phyloP scores from a whole-genome alignment of 2,797 vertebrate species.

The Schizothorax lantsangensis region DNA sequence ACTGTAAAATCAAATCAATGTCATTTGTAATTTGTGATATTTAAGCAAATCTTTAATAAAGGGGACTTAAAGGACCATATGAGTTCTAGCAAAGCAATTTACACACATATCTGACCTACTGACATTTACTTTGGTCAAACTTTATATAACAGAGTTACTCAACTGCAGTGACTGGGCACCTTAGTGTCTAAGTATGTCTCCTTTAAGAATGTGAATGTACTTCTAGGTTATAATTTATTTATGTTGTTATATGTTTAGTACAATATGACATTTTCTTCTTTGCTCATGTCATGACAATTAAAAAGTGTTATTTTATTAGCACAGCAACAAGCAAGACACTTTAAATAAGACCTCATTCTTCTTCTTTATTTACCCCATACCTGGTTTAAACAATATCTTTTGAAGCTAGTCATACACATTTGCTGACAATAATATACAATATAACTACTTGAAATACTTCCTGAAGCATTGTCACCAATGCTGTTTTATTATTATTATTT shows the following conservation, averaged over 20 bases:
- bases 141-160: constrained; percentile 34
- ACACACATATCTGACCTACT: constrained; percentile 36
- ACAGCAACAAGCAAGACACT: not conserved
- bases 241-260: not conserved
- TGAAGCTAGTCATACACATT: not conserved
- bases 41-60: not conserved
- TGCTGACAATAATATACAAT: not conserved
- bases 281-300: not conserved
- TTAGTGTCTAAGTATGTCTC: not conserved
- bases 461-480: not conserved
- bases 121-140: constrained; percentile 52
- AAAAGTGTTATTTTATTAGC: not conserved
- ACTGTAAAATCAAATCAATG: not conserved
- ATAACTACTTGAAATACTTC: not conserved
- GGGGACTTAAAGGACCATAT: not conserved
- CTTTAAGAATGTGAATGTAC: not conserved
- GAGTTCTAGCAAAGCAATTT: constrained; percentile 7
- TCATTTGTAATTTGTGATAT: not conserved
- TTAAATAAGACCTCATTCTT: not conserved
- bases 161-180: constrained; percentile 1
- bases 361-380: not conserved
- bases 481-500: not conserved
- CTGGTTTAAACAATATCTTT: not conserved
- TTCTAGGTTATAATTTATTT: not conserved
- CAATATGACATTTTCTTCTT: not conserved